Evolutionary conservation across 2,888 invertebrate species (phyloP), one percentile per base, ranked within the genome.

Genomic region (Napeogenes inachia): DNA sequence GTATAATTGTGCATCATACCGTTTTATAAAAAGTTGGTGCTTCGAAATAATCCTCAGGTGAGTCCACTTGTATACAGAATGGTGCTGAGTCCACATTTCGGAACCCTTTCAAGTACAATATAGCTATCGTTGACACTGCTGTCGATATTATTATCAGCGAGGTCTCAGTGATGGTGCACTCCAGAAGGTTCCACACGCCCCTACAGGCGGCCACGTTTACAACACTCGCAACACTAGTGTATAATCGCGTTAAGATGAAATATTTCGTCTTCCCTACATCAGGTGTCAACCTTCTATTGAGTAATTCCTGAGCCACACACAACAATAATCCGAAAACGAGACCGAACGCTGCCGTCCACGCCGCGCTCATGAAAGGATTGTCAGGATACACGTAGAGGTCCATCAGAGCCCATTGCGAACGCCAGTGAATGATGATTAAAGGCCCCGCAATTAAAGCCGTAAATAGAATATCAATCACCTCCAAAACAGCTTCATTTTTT

Each of bases 381-480:
- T 87, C 81, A 0, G 94, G 94, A 70, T 92, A 92, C 45, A 95
- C 84, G 71, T 93, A 92, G 30, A 94, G 76, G 73, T 97, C 96
- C 78, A 96, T 91, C 45, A 96, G 82, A 8, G 93, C 93, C 96
- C 97, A 97, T 0, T 94, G 92, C 10, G 97, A 96, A 71, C 96
- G 90, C 97, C 97, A 97, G 30, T 95, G 94, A 72, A 95, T 93
- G 4, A 97, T 96, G 45, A 96, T 95, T 62, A 96, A 86, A 0
- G 95, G 95, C 1, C 96, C 96, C 57, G 96, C 94, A 13, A 87
- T 67, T 54, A 80, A 71, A n/a, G 72, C 70, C 0, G 83, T 73
- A 68, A 89, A 84, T 38, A 93, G 72, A 56, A 91, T 88, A 79
- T 95, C 95, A 68, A 94, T 76, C 61, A 93, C 75, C 62, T 93